Evolutionary conservation across 2,113 vertebrate species (phyloP), one percentile per base, ranked within the genome.

Genomic region (Notothenia rossii): DNA sequence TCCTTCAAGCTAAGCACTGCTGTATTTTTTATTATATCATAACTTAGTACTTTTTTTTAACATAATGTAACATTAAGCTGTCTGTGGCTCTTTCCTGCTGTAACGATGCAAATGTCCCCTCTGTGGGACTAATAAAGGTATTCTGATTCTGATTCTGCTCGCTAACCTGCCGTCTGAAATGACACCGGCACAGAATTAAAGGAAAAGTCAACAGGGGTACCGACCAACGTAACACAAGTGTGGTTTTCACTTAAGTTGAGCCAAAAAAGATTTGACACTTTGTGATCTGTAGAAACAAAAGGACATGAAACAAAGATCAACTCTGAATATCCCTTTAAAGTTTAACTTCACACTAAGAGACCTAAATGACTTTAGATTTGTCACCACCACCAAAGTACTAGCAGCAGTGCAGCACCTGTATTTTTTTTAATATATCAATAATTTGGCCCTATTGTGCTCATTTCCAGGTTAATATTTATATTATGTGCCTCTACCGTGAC

Each of bases 1-100:
- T 89, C 89, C 89, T 87, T 90, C 89, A 91, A 65, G 79, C 75
- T 83, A 68, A 81, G 86, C 62, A 20, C 22, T 22, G 22, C 22
- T 22, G 22, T 22, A 22, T 22, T 22, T 22, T 22, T 22, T 22
- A 22, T 22, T 22, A 22, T 22, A 22, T 22, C 22, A 22, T 22
- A 22, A 22, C 22, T 22, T 22, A 22, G 22, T 22, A 22, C 22
- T 22, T 22, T 22, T 22, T 22, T 22, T 22, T 22, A 22, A 22
- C 22, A 22, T 22, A 22, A 22, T 22, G 22, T 22, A 22, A 22
- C 22, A 22, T 22, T 22, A 22, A 22, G 22, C 22, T 22, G 22
- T 22, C 22, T 22, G 22, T 22, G 22, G 22, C 22, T 22, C 22
- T 22, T 22, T 22, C 22, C 22, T 22, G 22, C 22, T 22, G 22